phyloP scores from a whole-genome alignment of 2,888 invertebrate species.

The Stenodera caucasica region DNA sequence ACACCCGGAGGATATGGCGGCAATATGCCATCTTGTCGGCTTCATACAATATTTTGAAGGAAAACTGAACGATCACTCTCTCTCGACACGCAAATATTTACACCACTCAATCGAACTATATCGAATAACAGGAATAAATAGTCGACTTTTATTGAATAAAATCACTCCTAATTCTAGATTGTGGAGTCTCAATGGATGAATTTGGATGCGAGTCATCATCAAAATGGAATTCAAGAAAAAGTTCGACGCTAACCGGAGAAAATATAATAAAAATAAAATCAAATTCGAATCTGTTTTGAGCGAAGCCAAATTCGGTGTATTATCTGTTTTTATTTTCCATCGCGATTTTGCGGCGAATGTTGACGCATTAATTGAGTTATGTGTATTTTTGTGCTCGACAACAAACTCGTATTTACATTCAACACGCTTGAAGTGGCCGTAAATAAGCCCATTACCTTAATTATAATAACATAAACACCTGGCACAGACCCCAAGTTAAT shows the following conservation, averaged over 20 bases:
- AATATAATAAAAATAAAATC: background rate
- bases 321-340: background rate
- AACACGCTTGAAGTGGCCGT: slow-evolving; percentile 36
- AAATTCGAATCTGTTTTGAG: background rate
- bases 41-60: slow-evolving; percentile 13
- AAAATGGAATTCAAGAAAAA: no score
- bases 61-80: slow-evolving; percentile 21
- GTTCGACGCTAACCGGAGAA: no score
- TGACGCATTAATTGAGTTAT: slow-evolving; percentile 22
- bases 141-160: no score
- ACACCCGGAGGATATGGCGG: slow-evolving; percentile 19
- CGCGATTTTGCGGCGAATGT: background rate
- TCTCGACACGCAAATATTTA: slow-evolving; percentile 20
- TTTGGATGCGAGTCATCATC: no score
- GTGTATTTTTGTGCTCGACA: slow-evolving; percentile 22
- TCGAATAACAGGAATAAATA: background rate
- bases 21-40: slow-evolving; percentile 20
- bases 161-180: no score
- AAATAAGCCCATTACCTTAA: slow-evolving; percentile 42
- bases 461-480: slow-evolving; percentile 43
- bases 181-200: no score
- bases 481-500: slow-evolving; percentile 32
- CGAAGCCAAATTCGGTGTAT: background rate
- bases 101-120: slow-evolving; percentile 7
- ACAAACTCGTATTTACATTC: slow-evolving; percentile 28